Base-by-base conservation (phyloP, 2,113 vertebrate genomes). In the Grammomys dolichurus region DNA sequence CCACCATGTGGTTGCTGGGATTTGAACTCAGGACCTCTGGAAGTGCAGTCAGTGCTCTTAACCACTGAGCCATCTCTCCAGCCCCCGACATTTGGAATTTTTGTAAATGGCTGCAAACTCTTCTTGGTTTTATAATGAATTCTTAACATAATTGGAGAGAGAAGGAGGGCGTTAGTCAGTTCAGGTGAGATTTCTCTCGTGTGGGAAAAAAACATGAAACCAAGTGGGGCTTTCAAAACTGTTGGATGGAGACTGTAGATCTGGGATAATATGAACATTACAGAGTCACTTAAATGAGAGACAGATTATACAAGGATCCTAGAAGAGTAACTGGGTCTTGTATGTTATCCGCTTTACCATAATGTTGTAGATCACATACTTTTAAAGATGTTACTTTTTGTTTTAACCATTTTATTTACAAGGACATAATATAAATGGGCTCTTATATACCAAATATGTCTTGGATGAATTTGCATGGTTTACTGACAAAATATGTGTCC, bases 121-220 rank as follows among this genome's bases (percentile, higher is more conserved):
- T 43, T 43, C 87, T 78, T 89, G 48, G 26, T 54, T 54, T 9
- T 69, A 94, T 77, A 77, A 87, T 94, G 89, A 77, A 58, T 92
- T 70, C 63, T 70, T 88, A 93, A 70, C 88, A 67, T 90, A 28
- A 16, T 48, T 75, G 0, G 26, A 94, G 76, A 54, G 75, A 95
- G 93, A 46, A 48, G 40, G 60, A 77, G 48, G 60, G 84, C 65
- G 90, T 12, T 43, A 69, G 70, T 93, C 43, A 88, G 40, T 92
- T 92, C 69, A 87, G 16, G 56, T 90, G 81, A 89, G 65, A 92
- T 88, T 90, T 86, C 67, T 94, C 58, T 12, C n/a, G 2, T 91
- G 9, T 72, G 56, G 33, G 16, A 48, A 56, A 48, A 58, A 91
- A 40, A 88, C 40, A 67, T 43, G 58, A 76, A 88, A 54, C 0